phyloP scores from a whole-genome alignment of 2,113 vertebrate genomes.

The Triplophysa rosa region DNA sequence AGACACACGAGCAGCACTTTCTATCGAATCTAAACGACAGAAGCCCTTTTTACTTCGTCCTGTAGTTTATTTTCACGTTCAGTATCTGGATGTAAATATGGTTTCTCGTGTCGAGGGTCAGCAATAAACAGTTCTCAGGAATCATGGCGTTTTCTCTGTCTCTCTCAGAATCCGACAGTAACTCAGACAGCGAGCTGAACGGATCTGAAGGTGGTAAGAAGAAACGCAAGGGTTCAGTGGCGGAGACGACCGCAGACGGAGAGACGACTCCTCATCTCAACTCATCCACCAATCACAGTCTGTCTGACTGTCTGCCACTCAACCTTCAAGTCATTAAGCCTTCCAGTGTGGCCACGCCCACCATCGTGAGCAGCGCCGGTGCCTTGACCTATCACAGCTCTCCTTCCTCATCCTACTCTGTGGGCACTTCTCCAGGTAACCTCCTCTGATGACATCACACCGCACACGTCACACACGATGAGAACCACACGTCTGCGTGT shows the following conservation, averaged over 20 bases:
- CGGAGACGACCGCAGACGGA: constrained; percentile 83
- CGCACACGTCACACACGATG: too few relatives aligned
- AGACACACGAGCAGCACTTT: too few relatives aligned
- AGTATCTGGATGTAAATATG: too few relatives aligned
- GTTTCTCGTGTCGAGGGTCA: too few relatives aligned
- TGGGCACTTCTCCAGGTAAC: constrained; percentile 87
- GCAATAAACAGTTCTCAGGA: background rate
- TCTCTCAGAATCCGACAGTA: constrained; percentile 90
- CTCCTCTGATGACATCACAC: background rate
- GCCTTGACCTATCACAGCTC: constrained; percentile 88
- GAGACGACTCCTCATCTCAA: constrained; percentile 82
- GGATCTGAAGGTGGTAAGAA: constrained; percentile 84
- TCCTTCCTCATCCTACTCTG: constrained; percentile 83
- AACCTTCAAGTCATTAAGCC: constrained; percentile 90
- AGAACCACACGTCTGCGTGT: too few relatives aligned
- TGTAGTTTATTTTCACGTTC: too few relatives aligned
- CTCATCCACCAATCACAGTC: constrained; percentile 75
- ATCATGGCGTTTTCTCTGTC: background rate
- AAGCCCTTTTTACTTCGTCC: too few relatives aligned
- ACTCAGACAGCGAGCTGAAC: constrained; percentile 92
- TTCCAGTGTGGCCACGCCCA: constrained; percentile 75
- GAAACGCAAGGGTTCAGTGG: constrained; percentile 82
- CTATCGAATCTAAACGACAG: too few relatives aligned
- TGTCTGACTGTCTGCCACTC: constrained; percentile 86
- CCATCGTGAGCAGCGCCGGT: constrained; percentile 85